Base-by-base conservation (phyloP, 2,888 invertebrate species). In the Thecocarcelia acutangulata region DNA sequence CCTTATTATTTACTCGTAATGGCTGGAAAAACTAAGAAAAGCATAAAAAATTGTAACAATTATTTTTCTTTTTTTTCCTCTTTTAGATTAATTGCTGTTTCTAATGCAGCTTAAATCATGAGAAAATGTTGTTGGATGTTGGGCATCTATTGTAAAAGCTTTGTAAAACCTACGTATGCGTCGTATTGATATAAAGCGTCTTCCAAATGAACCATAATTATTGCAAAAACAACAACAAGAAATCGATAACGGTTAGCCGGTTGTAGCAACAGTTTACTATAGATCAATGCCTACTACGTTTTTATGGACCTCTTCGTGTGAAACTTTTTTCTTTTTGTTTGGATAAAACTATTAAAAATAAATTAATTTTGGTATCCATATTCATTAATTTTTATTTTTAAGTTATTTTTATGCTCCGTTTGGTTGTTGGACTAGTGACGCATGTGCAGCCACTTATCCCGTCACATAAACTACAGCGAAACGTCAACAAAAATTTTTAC, bases 331-430 rank as follows among this genome's bases (percentile, higher is more conserved):
- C 46, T 61, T 40, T 28, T 24, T 40, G 1, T 24, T 12, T 12
- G n/a, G 24, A 28, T 24, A 19, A 33, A 33, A 33, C 33, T 66
- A 66, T 68, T 61, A 70, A 68, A 75, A 61, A 44, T 59, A 78
- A 83, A 83, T 83, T 81, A 81, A 81, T 78, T 83, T 83, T 72
- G 52, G 50, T 79, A 75, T 75, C 72, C 75, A 61, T 37, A 76
- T 75, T 77, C 66, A 70, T 77, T 72, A 68, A 59, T 73, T 72
- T 73, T 56, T 33, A 33, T 9, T 33, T 1, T 13, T 3, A 21
- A 12, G 37, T 42, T 50, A 15, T 48, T 42, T 50, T 42, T 68
- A 12, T 17, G 8, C 50, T 8, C 6, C 56, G 37, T 42, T 68
- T 19, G 13, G 58, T 19, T 72, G 46, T 58, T 50, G 33, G 24